Evolutionary conservation across 2,888 invertebrate species (phyloP), one percentile per base, ranked within the genome.

Genomic region (Eurytoma californica): DNA sequence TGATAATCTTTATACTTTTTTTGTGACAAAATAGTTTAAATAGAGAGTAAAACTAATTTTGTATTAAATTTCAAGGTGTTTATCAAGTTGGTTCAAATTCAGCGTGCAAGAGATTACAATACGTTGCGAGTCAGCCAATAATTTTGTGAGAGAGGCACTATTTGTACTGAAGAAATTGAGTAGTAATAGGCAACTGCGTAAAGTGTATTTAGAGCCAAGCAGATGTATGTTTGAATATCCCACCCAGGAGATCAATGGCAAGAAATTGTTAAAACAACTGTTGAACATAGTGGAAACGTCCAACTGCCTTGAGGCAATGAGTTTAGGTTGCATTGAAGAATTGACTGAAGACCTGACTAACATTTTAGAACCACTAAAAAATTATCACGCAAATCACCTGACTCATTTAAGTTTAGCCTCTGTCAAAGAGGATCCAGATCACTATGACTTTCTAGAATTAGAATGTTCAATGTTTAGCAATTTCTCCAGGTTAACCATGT

Each of bases 361-460:
- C 55, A 87, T 92, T 74, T 84, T 93, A 51, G 86, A 90, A 55
- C 85, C 90, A 5, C 87, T 93, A 57, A 89, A 88, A 60, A 85
- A 88, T 60, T 88, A 91, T 83, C 92, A 93, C 74, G 87, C 93
- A 66, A 91, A 92, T 83, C 92, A 92, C 79, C 88, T 95, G 68
- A 91, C 92, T 79, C 91, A 92, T 82, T 91, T 95, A 61, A 94
- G 94, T 84, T 90, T 95, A 84, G 94, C 95, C 82, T 94, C 94
- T 70, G 93, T 95, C 49, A 95, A 95, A 89, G 94, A 94, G 87
- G 94, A 95, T 91, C 94, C 95, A 77, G 92, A 93, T 85, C 92
- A 92, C 85, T 95, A 95, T 90, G 91, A 92, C 70, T 90, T 92
- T 67, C 88, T 91, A 49, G 91, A 92, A 83, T 91, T 94, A 80